A percentile compares a stretch with the other conserved stretches of the same genome.
phyloP scores from a whole-genome alignment of 2,113 vertebrate species.

The Colius striatus region DNA sequence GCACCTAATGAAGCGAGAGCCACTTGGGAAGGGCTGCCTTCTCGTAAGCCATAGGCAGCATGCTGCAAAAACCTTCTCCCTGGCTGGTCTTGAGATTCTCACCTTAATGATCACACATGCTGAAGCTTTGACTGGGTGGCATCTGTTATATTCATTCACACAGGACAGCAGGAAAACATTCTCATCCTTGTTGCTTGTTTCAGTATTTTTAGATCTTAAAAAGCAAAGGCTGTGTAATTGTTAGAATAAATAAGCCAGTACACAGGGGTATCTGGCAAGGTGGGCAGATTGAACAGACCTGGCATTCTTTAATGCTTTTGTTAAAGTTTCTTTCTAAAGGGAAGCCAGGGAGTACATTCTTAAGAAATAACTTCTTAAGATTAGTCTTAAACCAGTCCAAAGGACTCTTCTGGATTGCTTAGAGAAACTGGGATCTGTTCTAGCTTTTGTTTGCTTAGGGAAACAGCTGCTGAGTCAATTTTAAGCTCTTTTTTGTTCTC shows the following conservation, averaged over 20 bases:
- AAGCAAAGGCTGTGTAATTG: background rate
- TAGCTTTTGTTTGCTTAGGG: conserved; percentile 4
- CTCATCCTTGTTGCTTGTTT: background rate
- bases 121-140: background rate
- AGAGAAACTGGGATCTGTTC: background rate
- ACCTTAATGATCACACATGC: background rate
- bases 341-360: background rate
- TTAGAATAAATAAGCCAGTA: background rate
- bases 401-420: background rate
- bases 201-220: background rate
- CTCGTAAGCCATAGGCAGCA: background rate
- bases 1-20: background rate
- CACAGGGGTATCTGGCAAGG: background rate
- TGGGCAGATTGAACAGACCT: background rate
- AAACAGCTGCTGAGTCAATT: conserved; percentile 25
- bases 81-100: background rate
- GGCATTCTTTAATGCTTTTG: background rate
- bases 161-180: background rate
- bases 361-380: background rate
- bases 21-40: background rate
- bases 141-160: background rate
- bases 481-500: background rate
- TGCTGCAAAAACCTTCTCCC: background rate
- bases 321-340: background rate
- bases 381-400: background rate